Percentiles rank a stretch among this genome's conserved stretches.
Evolutionary conservation across 2,888 invertebrate genomes (phyloP).

Genomic region (Eristalis arbustorum): DNA sequence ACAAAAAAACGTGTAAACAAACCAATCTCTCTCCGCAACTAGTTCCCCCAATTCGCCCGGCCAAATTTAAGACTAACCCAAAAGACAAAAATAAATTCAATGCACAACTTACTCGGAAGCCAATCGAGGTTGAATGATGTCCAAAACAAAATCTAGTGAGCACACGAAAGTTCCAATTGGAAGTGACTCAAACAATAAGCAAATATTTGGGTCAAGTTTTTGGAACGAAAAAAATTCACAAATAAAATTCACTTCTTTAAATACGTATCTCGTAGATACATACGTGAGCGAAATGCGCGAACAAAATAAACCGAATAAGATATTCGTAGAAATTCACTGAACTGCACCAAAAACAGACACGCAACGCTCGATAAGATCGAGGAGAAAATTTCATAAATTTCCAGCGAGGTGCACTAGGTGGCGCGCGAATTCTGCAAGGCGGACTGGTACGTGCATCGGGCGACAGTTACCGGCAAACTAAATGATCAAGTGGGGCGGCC

Average conservation of each 20-base stretch:
- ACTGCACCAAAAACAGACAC: neutral
- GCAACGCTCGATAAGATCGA: neutral
- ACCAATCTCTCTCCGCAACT: too few relatives aligned
- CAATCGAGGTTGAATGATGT: conserved; percentile 33
- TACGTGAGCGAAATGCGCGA: neutral
- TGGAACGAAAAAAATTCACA: neutral
- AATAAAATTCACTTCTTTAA: neutral
- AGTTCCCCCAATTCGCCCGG: neutral
- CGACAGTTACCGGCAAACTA: neutral
- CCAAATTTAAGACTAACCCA: neutral
- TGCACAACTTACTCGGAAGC: conserved; percentile 15
- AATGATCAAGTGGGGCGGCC: neutral
- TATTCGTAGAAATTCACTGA: neutral
- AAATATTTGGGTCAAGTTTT: neutral
- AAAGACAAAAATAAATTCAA: neutral
- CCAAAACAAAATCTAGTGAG: conserved; percentile 27
- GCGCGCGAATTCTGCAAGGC: neutral
- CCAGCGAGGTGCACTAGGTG: neutral
- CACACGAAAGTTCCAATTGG: conserved; percentile 9
- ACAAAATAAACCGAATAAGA: neutral
- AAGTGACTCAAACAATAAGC: neutral
- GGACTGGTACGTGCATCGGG: neutral
- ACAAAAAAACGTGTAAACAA: too few relatives aligned
- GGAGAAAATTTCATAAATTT: neutral
- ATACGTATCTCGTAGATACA: neutral